phyloP scores from a whole-genome alignment of 2,888 invertebrate species.

The Mactromeris polynyma region DNA sequence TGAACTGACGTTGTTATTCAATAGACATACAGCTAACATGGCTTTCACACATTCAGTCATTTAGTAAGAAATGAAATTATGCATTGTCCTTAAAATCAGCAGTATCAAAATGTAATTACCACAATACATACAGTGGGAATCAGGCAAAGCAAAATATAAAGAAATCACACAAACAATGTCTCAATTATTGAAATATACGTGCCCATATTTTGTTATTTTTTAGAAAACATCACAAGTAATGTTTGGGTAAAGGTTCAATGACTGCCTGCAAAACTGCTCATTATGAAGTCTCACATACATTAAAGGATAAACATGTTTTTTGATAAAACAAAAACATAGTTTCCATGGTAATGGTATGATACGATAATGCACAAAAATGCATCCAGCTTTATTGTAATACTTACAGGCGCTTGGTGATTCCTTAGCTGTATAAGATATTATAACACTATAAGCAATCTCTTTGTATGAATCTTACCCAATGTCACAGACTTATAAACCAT shows the following conservation, averaged over 20 bases:
- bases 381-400: constrained; percentile 41
- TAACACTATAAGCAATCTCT: neutral
- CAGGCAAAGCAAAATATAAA: neutral
- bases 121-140: neutral
- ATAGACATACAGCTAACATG: neutral
- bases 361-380: neutral
- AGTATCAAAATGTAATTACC: neutral
- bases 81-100: too few species aligned
- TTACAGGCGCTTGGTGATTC: constrained; percentile 66
- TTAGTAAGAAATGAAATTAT: neutral
- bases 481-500: too few species aligned
- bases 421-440: constrained; percentile 39
- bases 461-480: too few species aligned
- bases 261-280: too few species aligned
- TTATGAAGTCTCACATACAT: too few species aligned
- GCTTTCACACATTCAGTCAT: neutral
- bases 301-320: neutral
- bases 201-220: too few species aligned
- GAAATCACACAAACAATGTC: neutral
- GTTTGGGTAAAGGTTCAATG: too few species aligned
- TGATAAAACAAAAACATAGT: neutral
- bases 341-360: neutral
- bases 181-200: too few species aligned
- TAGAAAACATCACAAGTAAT: too few species aligned
- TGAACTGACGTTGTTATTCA: neutral